Conservation (phyloP, 2,113 vertebrate genomes). For the Lanius collurio region DNA sequence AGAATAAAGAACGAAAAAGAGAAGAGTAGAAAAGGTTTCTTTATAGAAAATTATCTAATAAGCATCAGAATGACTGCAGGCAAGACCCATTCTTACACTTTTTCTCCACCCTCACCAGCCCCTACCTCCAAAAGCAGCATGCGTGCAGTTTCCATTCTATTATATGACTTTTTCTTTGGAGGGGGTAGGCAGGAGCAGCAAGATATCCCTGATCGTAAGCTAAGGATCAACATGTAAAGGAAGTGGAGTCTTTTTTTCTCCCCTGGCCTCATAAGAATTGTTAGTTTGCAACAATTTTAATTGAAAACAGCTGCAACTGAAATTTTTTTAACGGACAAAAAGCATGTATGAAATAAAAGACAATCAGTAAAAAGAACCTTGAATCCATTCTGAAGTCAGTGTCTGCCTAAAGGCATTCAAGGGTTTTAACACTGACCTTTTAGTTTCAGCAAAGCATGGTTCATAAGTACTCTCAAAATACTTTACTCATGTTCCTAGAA, state of each 20-base stretch:
- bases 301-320: slow-evolving; percentile 75
- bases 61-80: slow-evolving; percentile 6
- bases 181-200: background rate
- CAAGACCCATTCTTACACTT: slow-evolving; percentile 19
- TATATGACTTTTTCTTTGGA: background rate
- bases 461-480: slow-evolving; percentile 44
- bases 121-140: background rate
- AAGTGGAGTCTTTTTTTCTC: slow-evolving; percentile 40
- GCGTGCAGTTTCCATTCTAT: background rate
- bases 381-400: slow-evolving; percentile 43
- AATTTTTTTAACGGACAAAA: background rate
- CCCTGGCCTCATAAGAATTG: slow-evolving; percentile 63
- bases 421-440: slow-evolving; percentile 56
- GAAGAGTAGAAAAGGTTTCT: background rate
- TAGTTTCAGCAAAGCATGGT: slow-evolving; percentile 58
- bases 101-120: background rate
- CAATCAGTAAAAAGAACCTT: background rate
- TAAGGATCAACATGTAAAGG: slow-evolving; percentile 60
- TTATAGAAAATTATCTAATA: slow-evolving; percentile 36
- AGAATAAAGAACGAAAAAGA: background rate
- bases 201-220: slow-evolving; percentile 41
- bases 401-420: slow-evolving; percentile 48
- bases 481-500: slow-evolving; percentile 15
- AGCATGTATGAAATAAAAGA: slow-evolving; percentile 48
- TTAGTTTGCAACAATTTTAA: slow-evolving; percentile 79